Base-by-base conservation (phyloP, 2,113 vertebrate genomes). In the Coryphaenoides rupestris region DNA sequence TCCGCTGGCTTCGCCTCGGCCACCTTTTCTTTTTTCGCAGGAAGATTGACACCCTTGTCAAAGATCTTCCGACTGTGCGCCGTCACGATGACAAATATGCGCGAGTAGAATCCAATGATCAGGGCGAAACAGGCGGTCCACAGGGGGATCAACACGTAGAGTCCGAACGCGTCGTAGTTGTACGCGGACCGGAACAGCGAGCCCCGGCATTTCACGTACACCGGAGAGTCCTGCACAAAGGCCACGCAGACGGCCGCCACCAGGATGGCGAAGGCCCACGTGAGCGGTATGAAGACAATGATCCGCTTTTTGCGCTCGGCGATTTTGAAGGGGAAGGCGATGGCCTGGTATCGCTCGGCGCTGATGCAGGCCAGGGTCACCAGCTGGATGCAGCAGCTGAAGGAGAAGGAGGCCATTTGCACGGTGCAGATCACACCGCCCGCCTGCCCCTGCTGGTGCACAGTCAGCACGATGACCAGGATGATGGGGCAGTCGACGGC, bases 331-430 rank as follows among this genome's bases (percentile, higher is more conserved):
- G 90, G 91, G 19, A 77, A 75, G 0, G 88, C 85, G 2, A 92
- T 79, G 21, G 89, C 90, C 66, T 88, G 88, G 70, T 90, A 81
- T 21, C 90, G 65, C 70, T 92, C 90, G 1, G 74, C 87, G 13
- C 89, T 90, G 65, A 92, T 91, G 28, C 86, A 85, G 12, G 87
- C 89, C 73, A 92, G 70, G 0, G 90, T 92, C n/a, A 88, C 55
- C 65, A 92, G 60, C 72, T 92, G 90, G 13, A 89, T 77, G 40
- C 88, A 90, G 76, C 89, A 88, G 74, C 83, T 84, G 68, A 92
- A 85, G 1, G 86, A 88, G 72, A 90, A 91, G 6, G 76, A 86
- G 33, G 67, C 84, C 17, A 84, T 68, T 62, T 91, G 90, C 10
- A 69, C 23, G 3, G 87, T 70, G 54, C 91, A 92, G 63, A 89